These are phyloP conservation scores for Andrena cerasifolii DNA, from an alignment of 1,140 invertebrate genomes.

Conservation along the genomic window DNA sequence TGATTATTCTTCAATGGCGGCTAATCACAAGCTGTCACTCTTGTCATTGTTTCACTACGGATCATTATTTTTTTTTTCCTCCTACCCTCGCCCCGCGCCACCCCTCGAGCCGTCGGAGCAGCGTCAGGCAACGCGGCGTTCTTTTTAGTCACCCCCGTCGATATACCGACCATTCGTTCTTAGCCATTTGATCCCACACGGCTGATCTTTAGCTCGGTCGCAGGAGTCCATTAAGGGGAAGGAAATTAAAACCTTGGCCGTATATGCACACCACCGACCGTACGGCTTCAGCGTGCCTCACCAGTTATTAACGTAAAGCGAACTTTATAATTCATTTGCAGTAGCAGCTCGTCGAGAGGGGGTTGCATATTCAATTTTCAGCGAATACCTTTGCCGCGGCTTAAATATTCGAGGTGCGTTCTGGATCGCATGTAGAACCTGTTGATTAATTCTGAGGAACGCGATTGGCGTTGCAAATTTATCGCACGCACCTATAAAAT, in stretches of 20 bases:
- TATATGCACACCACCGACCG: slow-evolving; percentile 43
- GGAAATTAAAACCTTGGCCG: slow-evolving; percentile 65
- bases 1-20: slow-evolving; percentile 77
- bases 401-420: no score
- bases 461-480: no score
- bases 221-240: slow-evolving; percentile 71
- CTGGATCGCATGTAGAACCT: no score
- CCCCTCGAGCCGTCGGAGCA: slow-evolving; percentile 27
- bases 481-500: no score
- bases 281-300: slow-evolving; percentile 30
- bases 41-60: slow-evolving; percentile 75
- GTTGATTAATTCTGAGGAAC: background rate
- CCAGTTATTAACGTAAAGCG: background rate
- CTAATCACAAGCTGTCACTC: slow-evolving; percentile 75
- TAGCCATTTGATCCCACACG: slow-evolving; percentile 67
- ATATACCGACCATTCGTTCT: slow-evolving; percentile 31
- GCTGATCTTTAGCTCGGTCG: slow-evolving; percentile 67
- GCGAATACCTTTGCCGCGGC: no score
- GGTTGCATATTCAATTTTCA: no score
- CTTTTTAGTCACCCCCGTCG: slow-evolving; percentile 17
- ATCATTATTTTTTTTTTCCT: slow-evolving; percentile 69
- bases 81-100: slow-evolving; percentile 21
- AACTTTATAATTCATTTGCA: background rate
- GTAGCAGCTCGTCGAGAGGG: no score
- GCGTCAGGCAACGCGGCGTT: slow-evolving; percentile 1